Evolutionary conservation across 1,140 invertebrate species (phyloP).

Genomic region (Macrobrachium rosenbergii): DNA sequence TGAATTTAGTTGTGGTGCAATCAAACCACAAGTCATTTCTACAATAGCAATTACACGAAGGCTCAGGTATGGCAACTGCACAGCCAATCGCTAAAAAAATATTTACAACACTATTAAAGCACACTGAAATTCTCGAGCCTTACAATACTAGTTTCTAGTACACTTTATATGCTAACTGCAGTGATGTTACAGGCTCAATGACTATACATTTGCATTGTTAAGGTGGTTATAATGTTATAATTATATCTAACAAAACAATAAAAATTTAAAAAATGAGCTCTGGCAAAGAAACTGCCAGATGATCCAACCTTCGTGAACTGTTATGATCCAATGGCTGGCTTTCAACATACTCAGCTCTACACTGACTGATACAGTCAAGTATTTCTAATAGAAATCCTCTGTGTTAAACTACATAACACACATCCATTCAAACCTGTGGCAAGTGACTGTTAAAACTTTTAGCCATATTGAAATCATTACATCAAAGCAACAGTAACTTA

Average conservation of each 20-base stretch:
- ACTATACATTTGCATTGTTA: slow-evolving; percentile 39
- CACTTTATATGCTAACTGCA: neutral
- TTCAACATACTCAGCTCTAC: too few relatives aligned
- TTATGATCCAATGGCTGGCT: too few relatives aligned
- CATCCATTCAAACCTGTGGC: too few relatives aligned
- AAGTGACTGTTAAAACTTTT: too few relatives aligned
- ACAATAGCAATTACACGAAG: neutral
- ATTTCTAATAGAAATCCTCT: too few relatives aligned
- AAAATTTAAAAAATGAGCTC: neutral
- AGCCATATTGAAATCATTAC: too few relatives aligned
- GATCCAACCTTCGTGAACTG: too few relatives aligned
- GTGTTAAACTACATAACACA: too few relatives aligned
- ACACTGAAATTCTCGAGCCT: neutral
- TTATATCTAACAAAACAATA: neutral
- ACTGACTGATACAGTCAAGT: too few relatives aligned
- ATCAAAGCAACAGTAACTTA: too few relatives aligned
- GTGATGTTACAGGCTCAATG: neutral
- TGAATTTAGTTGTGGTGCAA: neutral
- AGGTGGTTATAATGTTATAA: slow-evolving; percentile 18
- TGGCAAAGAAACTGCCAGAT: too few relatives aligned
- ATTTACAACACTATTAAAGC: neutral
- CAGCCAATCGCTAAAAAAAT: neutral
- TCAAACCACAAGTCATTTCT: neutral
- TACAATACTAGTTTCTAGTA: neutral
- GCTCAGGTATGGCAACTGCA: neutral